These are phyloP conservation scores for Eilema caniola DNA, from an alignment of 2,888 invertebrate species.

Conservation along the genomic window DNA sequence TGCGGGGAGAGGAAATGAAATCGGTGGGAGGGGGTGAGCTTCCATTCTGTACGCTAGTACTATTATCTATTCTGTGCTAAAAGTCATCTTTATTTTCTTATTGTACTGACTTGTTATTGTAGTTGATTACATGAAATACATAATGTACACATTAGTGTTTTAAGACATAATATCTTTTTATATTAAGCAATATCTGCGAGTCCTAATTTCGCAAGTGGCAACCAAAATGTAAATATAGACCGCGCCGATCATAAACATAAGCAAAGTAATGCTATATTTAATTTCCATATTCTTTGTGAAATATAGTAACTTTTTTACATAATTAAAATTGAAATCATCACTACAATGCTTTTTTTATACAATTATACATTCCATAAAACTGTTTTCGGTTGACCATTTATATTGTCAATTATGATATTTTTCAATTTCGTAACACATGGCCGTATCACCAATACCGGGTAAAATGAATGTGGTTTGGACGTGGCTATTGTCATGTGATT, in stretches of 20 bases:
- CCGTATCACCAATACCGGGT: conserved; percentile 31
- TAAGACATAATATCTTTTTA: not conserved
- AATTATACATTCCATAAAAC: conserved; percentile 24
- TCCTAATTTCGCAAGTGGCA: not conserved
- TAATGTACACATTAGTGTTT: not conserved
- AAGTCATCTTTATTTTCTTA: too few relatives aligned
- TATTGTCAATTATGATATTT: conserved; percentile 44
- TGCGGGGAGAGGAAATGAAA: too few relatives aligned
- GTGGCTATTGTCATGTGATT: conserved; percentile 37
- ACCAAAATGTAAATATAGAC: conserved; percentile 11
- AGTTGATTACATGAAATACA: not conserved
- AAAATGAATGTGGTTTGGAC: conserved; percentile 41
- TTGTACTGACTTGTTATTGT: too few relatives aligned
- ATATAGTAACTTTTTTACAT: conserved; percentile 20
- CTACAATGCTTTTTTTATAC: conserved; percentile 17
- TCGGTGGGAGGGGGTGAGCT: too few relatives aligned
- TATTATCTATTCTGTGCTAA: too few relatives aligned
- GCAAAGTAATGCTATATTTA: conserved; percentile 25
- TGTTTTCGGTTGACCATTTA: conserved; percentile 24
- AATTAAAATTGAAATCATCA: conserved; percentile 27
- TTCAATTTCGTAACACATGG: conserved; percentile 39
- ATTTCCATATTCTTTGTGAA: conserved; percentile 30
- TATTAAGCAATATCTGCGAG: not conserved
- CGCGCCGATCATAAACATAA: conserved; percentile 17
- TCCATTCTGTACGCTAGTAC: too few relatives aligned